Conservation (phyloP, 1,140 invertebrate genomes). For the Microvelia longipes region DNA sequence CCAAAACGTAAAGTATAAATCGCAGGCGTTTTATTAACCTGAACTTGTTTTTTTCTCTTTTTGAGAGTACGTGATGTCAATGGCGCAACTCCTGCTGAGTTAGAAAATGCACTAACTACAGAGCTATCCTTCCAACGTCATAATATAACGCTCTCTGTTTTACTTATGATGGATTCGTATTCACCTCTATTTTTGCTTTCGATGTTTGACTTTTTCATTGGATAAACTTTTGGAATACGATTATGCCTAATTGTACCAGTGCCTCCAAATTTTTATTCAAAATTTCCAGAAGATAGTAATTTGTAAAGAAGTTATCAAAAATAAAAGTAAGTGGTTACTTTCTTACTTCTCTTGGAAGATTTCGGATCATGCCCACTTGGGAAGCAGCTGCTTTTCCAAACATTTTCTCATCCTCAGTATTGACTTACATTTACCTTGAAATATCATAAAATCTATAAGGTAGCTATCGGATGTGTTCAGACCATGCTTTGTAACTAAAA, state of each 20-base stretch:
- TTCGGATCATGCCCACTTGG: conserved; percentile 19
- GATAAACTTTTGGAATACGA: conserved; percentile 16
- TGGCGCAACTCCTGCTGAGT: background rate
- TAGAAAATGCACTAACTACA: conserved; percentile 7
- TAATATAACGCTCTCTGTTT: conserved; percentile 8
- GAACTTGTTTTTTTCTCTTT: background rate
- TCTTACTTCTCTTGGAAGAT: conserved; percentile 12
- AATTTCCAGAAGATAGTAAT: conserved; percentile 18
- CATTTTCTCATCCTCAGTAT: conserved; percentile 14
- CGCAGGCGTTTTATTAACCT: background rate
- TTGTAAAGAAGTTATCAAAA: conserved; percentile 25
- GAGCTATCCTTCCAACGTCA: conserved; percentile 14
- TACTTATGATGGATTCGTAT: conserved; percentile 1
- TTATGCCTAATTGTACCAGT: conserved; percentile 23
- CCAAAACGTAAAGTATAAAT: no score
- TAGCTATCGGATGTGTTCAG: conserved; percentile 17
- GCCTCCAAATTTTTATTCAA: conserved; percentile 11
- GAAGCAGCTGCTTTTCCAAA: conserved; percentile 23
- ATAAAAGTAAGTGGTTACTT: conserved; percentile 17
- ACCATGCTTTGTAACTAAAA: conserved; percentile 21
- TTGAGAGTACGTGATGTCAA: background rate
- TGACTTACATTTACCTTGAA: conserved; percentile 22
- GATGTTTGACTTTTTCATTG: conserved; percentile 13
- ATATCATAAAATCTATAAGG: conserved; percentile 23
- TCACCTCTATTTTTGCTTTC: conserved; percentile 15